These are phyloP conservation scores for Sarcoramphus papa DNA, from an alignment of 2,797 vertebrate species.

Conservation along the genomic window DNA sequence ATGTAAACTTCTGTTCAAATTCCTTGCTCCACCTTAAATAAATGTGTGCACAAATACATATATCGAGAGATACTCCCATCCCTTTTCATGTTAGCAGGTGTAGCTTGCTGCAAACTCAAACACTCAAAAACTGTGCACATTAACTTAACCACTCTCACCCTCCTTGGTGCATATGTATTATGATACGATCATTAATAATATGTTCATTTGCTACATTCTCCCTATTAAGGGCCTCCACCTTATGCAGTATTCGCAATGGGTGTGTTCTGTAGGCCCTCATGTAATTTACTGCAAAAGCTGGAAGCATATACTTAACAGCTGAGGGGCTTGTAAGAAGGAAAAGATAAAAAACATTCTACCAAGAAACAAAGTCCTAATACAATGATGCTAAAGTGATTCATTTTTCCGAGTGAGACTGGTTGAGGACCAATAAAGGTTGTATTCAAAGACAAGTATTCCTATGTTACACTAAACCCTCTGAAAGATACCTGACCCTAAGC, in stretches of 20 bases:
- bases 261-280: neutral
- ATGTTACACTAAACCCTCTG: neutral
- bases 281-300: neutral
- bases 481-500: neutral
- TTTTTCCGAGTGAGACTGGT: neutral
- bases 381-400: neutral
- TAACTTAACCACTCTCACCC: neutral
- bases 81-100: neutral
- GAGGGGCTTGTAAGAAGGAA: neutral
- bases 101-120: neutral
- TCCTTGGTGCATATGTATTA: neutral
- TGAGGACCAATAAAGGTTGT: neutral
- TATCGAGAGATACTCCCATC: neutral
- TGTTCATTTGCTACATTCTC: neutral
- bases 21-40: neutral
- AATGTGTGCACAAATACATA: neutral
- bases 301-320: neutral
- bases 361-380: neutral
- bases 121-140: neutral
- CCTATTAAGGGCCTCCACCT: neutral
- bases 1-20: neutral
- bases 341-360: neutral
- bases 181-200: neutral
- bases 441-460: neutral
- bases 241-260: neutral